Base-by-base conservation (phyloP, 2,888 invertebrate species). In the Argyra leucocephala region DNA sequence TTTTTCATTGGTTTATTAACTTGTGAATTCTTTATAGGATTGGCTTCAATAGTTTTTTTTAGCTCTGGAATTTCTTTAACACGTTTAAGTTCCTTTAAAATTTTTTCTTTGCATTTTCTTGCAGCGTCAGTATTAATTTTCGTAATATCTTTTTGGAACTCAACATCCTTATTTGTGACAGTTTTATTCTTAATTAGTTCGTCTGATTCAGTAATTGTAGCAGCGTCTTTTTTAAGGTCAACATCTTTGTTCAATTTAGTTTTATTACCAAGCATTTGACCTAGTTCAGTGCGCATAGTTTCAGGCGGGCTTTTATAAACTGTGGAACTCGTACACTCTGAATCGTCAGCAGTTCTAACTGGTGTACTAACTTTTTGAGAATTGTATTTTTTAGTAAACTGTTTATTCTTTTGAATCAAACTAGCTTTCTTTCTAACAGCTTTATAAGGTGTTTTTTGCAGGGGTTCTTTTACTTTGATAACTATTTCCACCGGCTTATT, bases 401-500 rank as follows among this genome's bases (percentile, higher is more conserved):
- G 48, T 62, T 63, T 66, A 1, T 63, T 12, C 15, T 23, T 24
- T 23, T 22, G 59, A 59, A 23, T 23, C 18, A 59, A 59, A 24
- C 59, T 59, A 23, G 59, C 22, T 15, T 18, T 23, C 15, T 59
- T 22, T 9, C 59, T 22, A 22, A 22, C 9, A 7, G 24, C 15
- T 62, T 63, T 48, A 62, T 57, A 63, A 64, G 65, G 57, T 36
- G 21, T 63, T 22, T 15, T 58, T 64, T 2, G 65, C 57, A 31
- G 62, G 31, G 37, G 61, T 66, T 12, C 73, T 23, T 67, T 71
- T 0, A 78, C 70, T 62, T 75, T 76, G 3, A 78, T 78, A 3
- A 78, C 68, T 22, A 78, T 76, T 65, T 78, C 74, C 3, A 76
- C 62, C 0, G 76, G 76, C 36, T 63, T 63, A 36, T 68, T 66